phyloP scores from a whole-genome alignment of 1,140 invertebrate species.

The Saxidomus purpurata region DNA sequence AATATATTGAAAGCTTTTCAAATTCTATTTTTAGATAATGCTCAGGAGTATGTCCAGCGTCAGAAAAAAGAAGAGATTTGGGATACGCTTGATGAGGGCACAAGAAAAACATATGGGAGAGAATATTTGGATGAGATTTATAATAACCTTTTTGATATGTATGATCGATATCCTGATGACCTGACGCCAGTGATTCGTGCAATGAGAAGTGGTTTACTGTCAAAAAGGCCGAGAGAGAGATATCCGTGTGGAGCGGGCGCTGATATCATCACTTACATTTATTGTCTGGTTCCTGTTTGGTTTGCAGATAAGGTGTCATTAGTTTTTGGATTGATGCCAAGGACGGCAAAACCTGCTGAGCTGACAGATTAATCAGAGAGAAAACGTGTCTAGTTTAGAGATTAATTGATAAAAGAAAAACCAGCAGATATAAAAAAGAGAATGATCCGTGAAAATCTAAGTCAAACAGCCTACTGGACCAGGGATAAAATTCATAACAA shows the following conservation, averaged over 20 bases:
- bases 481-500: no score
- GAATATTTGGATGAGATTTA: slow-evolving; percentile 81
- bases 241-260: slow-evolving; percentile 83
- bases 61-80: slow-evolving; percentile 80
- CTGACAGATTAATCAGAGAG: not conserved
- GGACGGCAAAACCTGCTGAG: slow-evolving; percentile 69
- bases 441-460: no score
- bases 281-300: slow-evolving; percentile 83
- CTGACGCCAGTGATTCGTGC: slow-evolving; percentile 83
- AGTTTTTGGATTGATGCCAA: slow-evolving; percentile 77
- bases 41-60: slow-evolving; percentile 73
- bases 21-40: slow-evolving; percentile 67
- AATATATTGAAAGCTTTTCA: no score
- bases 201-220: slow-evolving; percentile 82
- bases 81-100: slow-evolving; percentile 79
- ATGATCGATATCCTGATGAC: slow-evolving; percentile 77
- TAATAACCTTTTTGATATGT: slow-evolving; percentile 71
- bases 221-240: slow-evolving; percentile 81
- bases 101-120: slow-evolving; percentile 78
- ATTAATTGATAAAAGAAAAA: no score
- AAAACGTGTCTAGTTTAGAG: not conserved
- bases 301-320: slow-evolving; percentile 80
- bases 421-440: no score
- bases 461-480: no score
- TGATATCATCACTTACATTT: slow-evolving; percentile 79